Percentiles rank a stretch among this genome's conserved stretches.
These are phyloP conservation scores for Anguilla megastoma DNA, from an alignment of 2,797 vertebrate genomes.

Conservation along the genomic window DNA sequence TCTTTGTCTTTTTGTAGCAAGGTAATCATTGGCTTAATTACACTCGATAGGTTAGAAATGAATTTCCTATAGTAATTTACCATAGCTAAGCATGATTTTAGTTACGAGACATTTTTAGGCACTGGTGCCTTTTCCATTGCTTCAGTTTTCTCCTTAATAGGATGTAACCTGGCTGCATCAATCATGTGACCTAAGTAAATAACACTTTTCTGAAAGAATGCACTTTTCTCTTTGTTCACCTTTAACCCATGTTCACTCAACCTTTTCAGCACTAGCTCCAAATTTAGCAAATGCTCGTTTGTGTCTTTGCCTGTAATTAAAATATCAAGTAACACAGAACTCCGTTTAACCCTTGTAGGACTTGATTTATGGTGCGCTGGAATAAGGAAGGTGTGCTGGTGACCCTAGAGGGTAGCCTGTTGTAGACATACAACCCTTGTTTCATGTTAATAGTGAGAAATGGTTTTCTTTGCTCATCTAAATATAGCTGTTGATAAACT, in stretches of 20 bases:
- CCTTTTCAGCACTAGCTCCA: background rate
- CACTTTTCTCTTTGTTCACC: background rate
- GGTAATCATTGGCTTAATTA: background rate
- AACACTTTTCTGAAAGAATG: background rate
- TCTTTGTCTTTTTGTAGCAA: background rate
- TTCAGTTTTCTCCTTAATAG: background rate
- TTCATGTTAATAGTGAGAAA: slow-evolving; percentile 38
- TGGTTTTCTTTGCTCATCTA: slow-evolving; percentile 11
- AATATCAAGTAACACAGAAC: slow-evolving; percentile 23
- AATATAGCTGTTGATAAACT: slow-evolving; percentile 21
- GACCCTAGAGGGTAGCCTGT: slow-evolving; percentile 13
- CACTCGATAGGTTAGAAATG: background rate
- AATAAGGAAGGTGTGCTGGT: slow-evolving; percentile 21
- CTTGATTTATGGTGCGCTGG: slow-evolving; percentile 7
- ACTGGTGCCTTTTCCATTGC: background rate
- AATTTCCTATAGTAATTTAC: background rate
- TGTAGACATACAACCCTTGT: slow-evolving; percentile 24
- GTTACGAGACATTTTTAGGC: background rate
- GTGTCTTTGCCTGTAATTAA: background rate
- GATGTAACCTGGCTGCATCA: background rate
- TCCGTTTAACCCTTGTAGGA: slow-evolving; percentile 4
- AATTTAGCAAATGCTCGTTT: background rate
- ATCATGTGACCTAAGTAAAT: background rate
- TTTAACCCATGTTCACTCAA: background rate
- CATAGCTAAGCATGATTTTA: background rate